phyloP scores from a whole-genome alignment of 2,797 vertebrate species.

The Schizothorax lantsangensis region DNA sequence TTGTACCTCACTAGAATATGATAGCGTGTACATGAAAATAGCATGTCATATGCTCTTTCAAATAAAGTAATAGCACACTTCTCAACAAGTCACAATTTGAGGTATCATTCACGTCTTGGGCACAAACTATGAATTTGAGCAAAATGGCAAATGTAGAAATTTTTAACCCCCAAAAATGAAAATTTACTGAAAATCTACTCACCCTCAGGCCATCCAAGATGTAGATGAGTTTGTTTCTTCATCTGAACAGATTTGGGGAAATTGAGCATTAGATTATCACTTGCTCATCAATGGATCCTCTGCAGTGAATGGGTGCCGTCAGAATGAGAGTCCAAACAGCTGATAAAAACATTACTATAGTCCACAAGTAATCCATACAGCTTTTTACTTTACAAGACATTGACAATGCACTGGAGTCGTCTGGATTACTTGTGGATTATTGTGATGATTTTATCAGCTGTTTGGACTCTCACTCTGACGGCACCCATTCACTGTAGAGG shows the following conservation, averaged over 20 bases:
- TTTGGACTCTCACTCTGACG: not conserved
- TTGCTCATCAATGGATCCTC: not conserved
- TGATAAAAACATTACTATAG: not conserved
- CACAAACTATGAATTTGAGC: not conserved
- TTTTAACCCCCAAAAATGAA: not conserved
- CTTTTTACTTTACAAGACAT: not conserved
- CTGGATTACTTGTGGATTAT: not conserved
- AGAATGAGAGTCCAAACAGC: not conserved
- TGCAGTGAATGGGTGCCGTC: not conserved
- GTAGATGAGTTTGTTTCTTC: not conserved
- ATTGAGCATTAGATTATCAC: not conserved
- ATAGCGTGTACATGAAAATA: constrained; percentile 37
- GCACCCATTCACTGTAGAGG: not conserved
- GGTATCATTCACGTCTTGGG: not conserved
- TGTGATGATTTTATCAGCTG: not conserved
- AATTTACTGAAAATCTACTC: not conserved
- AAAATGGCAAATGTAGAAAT: not conserved
- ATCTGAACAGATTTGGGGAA: not conserved
- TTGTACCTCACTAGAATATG: constrained; percentile 50
- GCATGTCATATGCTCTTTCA: not conserved
- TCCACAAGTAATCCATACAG: not conserved
- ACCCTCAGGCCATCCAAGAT: not conserved
- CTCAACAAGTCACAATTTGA: not conserved
- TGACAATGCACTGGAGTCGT: not conserved
- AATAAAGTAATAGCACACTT: not conserved